Evolutionary conservation across 1,140 invertebrate species (phyloP).

Genomic region (Drosophila elegans): DNA sequence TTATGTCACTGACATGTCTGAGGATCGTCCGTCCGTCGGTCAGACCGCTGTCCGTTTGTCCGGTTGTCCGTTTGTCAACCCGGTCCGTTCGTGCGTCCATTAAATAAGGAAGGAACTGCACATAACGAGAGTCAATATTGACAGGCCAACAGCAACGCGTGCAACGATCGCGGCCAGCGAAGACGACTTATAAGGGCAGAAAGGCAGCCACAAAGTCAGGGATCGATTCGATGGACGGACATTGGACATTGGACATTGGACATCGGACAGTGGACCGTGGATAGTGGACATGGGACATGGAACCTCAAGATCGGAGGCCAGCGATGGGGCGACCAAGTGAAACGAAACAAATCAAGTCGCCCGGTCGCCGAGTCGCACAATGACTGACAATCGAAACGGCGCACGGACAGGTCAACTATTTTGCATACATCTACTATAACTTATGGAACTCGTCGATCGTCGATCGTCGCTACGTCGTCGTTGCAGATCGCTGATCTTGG

Average conservation of each 20-base stretch:
- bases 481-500: slow-evolving; percentile 60
- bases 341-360: slow-evolving; percentile 83
- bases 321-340: slow-evolving; percentile 66
- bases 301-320: slow-evolving; percentile 31
- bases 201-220: slow-evolving; percentile 52
- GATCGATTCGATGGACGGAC: slow-evolving; percentile 42
- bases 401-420: slow-evolving; percentile 83
- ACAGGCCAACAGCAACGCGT: slow-evolving; percentile 78
- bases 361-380: slow-evolving; percentile 63
- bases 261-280: background rate
- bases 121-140: slow-evolving; percentile 82
- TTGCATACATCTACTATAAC: slow-evolving; percentile 82
- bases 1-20: slow-evolving; percentile 81
- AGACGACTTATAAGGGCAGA: slow-evolving; percentile 77
- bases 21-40: slow-evolving; percentile 44
- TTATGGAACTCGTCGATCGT: slow-evolving; percentile 72
- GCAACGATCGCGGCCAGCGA: slow-evolving; percentile 49
- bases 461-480: slow-evolving; percentile 41
- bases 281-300: slow-evolving; percentile 18
- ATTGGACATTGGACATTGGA: slow-evolving; percentile 11
- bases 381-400: slow-evolving; percentile 80
- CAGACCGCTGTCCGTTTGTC: slow-evolving; percentile 34
- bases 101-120: slow-evolving; percentile 83
- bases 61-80: slow-evolving; percentile 62
- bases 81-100: slow-evolving; percentile 74